Evolutionary conservation across 2,888 invertebrate genomes (phyloP).

Genomic region (Xiphydria camelus): DNA sequence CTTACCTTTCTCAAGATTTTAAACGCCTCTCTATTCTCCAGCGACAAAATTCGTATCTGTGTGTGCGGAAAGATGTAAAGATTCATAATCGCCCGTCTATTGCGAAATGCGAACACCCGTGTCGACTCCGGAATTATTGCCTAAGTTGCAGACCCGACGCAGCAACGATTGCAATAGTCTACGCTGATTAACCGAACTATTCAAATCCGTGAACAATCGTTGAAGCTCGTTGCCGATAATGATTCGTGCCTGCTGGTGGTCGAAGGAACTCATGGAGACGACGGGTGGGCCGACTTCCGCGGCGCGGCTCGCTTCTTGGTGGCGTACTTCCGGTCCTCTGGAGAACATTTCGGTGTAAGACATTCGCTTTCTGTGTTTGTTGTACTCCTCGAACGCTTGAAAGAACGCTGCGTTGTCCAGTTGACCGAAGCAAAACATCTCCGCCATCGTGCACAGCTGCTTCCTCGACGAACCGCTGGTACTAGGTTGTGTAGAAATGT

Average conservation of each 20-base stretch:
- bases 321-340: background rate
- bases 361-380: slow-evolving; percentile 12
- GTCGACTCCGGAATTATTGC: too few relatives aligned
- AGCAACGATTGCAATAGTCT: background rate
- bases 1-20: background rate
- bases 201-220: background rate
- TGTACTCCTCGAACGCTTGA: slow-evolving; percentile 17
- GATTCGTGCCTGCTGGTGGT: too few relatives aligned
- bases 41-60: background rate
- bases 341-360: slow-evolving; percentile 12
- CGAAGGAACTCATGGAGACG: too few relatives aligned
- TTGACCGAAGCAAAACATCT: slow-evolving; percentile 18
- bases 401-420: slow-evolving; percentile 14
- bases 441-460: slow-evolving; percentile 17
- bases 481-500: background rate
- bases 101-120: too few relatives aligned
- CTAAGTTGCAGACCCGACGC: too few relatives aligned
- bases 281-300: too few relatives aligned
- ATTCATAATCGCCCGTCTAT: too few relatives aligned
- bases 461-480: background rate
- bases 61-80: background rate
- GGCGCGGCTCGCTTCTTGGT: too few relatives aligned
- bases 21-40: background rate
- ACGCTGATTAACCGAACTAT: background rate
- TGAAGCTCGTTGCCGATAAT: background rate